A percentile compares a stretch with the other conserved stretches of the same genome.
phyloP scores from a whole-genome alignment of 2,113 vertebrate species.

The Pseudopodoces humilis region DNA sequence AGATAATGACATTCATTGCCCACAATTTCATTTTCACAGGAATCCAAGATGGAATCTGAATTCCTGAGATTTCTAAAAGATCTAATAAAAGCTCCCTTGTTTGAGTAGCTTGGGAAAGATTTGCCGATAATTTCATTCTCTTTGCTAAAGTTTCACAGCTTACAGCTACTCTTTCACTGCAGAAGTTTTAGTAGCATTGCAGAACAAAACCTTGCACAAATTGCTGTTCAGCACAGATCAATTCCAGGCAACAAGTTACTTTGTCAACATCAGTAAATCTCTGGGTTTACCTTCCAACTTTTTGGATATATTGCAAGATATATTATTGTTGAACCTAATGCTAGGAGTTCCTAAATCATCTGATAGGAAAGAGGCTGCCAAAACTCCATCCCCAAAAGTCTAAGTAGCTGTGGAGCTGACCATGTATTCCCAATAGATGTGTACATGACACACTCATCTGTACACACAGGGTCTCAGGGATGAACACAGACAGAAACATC shows the following conservation, averaged over 20 bases:
- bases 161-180: neutral
- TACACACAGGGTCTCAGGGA: neutral
- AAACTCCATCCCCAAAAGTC: neutral
- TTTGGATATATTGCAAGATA: neutral
- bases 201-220: neutral
- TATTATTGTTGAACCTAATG: neutral
- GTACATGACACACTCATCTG: fast-evolving
- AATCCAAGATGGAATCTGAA: neutral
- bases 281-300: neutral
- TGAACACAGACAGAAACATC: neutral
- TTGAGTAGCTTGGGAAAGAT: neutral
- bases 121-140: neutral
- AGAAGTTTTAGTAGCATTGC: neutral
- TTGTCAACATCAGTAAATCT: neutral
- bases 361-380: neutral
- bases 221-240: neutral
- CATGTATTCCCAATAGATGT: neutral
- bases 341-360: neutral
- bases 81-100: neutral
- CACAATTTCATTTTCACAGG: neutral
- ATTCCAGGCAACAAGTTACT: neutral
- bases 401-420: neutral
- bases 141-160: neutral
- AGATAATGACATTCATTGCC: neutral
- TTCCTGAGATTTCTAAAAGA: neutral